Evolutionary conservation across 2,888 invertebrate genomes (phyloP).

Genomic region (Chorisops tibialis): DNA sequence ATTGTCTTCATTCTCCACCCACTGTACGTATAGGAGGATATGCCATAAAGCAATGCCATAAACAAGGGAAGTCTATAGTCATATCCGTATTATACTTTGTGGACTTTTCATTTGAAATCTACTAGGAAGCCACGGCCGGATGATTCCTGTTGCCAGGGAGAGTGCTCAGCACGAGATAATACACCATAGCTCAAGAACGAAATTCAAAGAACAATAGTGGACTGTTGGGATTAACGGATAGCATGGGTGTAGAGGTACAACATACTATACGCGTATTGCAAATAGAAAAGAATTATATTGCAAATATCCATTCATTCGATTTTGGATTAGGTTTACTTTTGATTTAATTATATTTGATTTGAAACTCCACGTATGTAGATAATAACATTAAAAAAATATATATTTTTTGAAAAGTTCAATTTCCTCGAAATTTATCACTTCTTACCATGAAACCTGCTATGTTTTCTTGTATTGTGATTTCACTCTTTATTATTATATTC

Average conservation of each 20-base stretch:
- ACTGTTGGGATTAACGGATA: background rate
- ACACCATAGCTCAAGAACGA: constrained; percentile 24
- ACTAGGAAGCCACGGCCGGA: constrained; percentile 20
- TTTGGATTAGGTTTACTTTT: no score
- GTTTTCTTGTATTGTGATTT: no score
- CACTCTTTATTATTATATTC: no score
- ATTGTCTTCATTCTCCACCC: constrained; percentile 6
- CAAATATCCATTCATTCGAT: no score
- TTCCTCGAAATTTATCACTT: no score
- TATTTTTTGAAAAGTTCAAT: no score
- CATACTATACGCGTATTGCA: no score
- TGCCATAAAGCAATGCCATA: constrained; percentile 9
- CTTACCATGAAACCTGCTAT: no score
- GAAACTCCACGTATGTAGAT: no score
- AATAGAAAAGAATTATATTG: no score
- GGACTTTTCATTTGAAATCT: constrained; percentile 22
- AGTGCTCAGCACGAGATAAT: constrained; percentile 29
- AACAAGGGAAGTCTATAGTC: constrained; percentile 13
- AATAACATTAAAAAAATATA: no score
- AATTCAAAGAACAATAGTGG: constrained; percentile 25
- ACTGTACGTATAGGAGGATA: background rate
- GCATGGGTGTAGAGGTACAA: background rate
- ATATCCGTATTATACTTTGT: constrained; percentile 16
- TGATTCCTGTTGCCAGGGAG: constrained; percentile 28
- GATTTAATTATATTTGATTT: no score